Base-by-base conservation (phyloP, 2,797 vertebrate genomes). In the Holocentrus rufus region DNA sequence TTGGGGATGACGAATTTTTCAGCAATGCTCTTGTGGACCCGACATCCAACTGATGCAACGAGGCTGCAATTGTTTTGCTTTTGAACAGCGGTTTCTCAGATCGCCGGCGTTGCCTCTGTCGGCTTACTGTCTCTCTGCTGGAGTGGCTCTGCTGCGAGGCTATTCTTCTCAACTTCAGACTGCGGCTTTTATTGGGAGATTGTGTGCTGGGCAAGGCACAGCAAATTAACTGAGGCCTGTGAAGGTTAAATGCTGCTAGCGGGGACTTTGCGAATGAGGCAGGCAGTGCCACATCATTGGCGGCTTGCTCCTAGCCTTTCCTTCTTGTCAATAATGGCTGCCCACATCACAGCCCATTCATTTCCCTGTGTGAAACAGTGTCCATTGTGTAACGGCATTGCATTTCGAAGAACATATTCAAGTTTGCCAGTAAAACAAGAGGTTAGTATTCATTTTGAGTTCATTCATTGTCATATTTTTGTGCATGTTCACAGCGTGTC, bases 1-100 rank as follows among this genome's bases (percentile, higher is more conserved):
- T 92, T 85, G 85, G 83, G 91, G 86, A 93, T 93, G 93, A 93
- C 82, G 92, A 92, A 94, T 93, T 91, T 91, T 89, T 83, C 88
- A 91, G 94, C 90, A 94, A 93, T 36, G 85, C 87, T 85, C 80
- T 86, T 76, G 56, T 77, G 83, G 91, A 88, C 88, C 74, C 65
- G 70, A 84, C 85, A 84, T 88, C 88, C 87, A 86, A 89, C 91
- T 95, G 93, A 95, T 92, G 94, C 93, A 95, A 95, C 6, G 62
- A 69, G 80, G 80, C 86, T 92, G 94, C 92, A 91, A 90, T 90
- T 93, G 88, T 93, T 91, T 84, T 77, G 83, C 88, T 91, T 92
- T 90, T 92, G 85, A 89, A 92, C 89, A 84, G 64, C 60, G 80
- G 72, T 85, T 90, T 90, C 82, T 90, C 83, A 88, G 86, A 90